These are phyloP conservation scores for Neopelma chrysocephalum DNA, from an alignment of 2,797 vertebrate genomes.

Conservation along the genomic window DNA sequence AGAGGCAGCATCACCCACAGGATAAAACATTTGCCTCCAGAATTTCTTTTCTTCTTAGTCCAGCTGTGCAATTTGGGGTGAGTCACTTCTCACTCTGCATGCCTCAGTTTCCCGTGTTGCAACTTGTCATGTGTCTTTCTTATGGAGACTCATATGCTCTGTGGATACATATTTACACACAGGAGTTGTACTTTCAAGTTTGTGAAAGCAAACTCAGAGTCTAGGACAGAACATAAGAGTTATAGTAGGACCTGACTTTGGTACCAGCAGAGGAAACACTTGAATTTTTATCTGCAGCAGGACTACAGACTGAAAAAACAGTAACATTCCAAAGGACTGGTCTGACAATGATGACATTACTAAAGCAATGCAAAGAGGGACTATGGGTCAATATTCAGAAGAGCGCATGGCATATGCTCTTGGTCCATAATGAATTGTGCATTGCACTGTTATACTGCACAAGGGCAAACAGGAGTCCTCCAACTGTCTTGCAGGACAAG, in stretches of 20 bases:
- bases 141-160: not conserved
- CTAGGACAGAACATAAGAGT: not conserved
- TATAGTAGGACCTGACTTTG: not conserved
- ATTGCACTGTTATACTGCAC: not conserved
- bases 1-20: not conserved
- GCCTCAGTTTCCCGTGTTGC: not conserved
- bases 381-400: not conserved
- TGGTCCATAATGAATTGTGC: not conserved
- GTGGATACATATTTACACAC: not conserved
- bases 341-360: not conserved
- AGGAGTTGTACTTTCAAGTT: not conserved
- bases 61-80: not conserved
- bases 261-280: not conserved
- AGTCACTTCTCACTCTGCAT: not conserved
- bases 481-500: not conserved
- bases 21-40: not conserved
- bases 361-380: not conserved
- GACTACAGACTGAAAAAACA: not conserved
- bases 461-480: not conserved
- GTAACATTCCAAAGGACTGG: not conserved
- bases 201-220: not conserved
- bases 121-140: not conserved
- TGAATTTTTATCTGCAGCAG: not conserved
- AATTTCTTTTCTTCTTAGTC: not conserved
- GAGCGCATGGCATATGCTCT: accelerated